Evolutionary conservation across 2,888 invertebrate species (phyloP).

Genomic region (Hypercompe scribonia): DNA sequence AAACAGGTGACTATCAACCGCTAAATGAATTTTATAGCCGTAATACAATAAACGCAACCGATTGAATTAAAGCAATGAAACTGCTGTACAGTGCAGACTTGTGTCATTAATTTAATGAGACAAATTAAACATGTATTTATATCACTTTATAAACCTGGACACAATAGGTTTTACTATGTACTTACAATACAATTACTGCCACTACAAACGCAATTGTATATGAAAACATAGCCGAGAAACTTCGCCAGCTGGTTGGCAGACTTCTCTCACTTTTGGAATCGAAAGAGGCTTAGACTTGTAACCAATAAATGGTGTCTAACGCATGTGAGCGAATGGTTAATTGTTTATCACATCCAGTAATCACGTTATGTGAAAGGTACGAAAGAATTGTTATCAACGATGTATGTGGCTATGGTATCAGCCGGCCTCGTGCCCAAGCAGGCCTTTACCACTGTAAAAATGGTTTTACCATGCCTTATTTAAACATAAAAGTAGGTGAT

Average conservation of each 20-base stretch:
- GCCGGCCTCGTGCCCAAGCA: too few relatives aligned
- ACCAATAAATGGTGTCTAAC: not conserved
- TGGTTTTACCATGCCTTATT: too few relatives aligned
- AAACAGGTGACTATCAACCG: not conserved
- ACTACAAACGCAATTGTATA: not conserved
- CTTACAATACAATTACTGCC: not conserved
- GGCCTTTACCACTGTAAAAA: too few relatives aligned
- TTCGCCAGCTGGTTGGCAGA: not conserved
- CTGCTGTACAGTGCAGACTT: not conserved
- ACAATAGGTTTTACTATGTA: constrained; percentile 7
- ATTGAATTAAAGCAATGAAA: constrained; percentile 2
- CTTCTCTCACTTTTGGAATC: not conserved
- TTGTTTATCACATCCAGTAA: too few relatives aligned
- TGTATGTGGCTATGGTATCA: too few relatives aligned
- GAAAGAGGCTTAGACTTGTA: not conserved
- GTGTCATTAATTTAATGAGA: constrained; percentile 17
- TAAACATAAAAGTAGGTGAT: too few relatives aligned
- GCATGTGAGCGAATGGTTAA: not conserved
- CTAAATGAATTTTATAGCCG: not conserved
- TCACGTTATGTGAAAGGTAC: too few relatives aligned
- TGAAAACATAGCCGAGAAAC: not conserved
- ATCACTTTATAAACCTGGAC: constrained; percentile 13
- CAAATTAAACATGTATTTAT: constrained; percentile 20
- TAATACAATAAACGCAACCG: constrained; percentile 1
- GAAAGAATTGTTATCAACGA: too few relatives aligned